Conservation (phyloP, 2,888 invertebrate species). For the Liopterus haemorrhoidalis region DNA sequence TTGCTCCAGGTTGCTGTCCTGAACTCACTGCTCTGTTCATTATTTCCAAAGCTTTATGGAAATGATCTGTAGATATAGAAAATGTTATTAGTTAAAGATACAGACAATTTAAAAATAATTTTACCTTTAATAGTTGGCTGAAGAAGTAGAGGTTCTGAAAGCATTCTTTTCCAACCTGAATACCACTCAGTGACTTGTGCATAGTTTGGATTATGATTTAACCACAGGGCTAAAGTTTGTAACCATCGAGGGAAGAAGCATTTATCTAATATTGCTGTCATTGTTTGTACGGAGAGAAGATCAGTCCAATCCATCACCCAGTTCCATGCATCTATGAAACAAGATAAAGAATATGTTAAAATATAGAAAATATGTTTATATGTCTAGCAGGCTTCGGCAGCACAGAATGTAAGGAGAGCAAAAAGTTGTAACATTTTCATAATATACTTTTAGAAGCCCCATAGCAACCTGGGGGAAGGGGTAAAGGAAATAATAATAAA, state of each 20-base stretch:
- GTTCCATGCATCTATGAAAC: constrained; percentile 84
- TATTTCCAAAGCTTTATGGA: constrained; percentile 86
- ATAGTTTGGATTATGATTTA: constrained; percentile 84
- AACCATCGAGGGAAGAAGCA: constrained; percentile 92
- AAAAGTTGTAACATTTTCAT: no score
- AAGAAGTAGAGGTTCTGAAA: constrained; percentile 50
- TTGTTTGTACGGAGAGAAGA: constrained; percentile 67
- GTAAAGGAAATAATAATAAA: no score
- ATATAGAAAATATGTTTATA: no score
- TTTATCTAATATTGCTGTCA: constrained; percentile 78
- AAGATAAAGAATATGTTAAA: no score
- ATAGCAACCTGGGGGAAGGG: no score
- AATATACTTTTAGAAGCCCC: no score
- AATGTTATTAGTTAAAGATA: constrained; percentile 9
- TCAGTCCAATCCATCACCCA: constrained; percentile 95
- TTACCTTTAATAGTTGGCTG: constrained; percentile 49
- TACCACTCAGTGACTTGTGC: constrained; percentile 89
- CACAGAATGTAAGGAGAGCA: no score
- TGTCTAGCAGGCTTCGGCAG: no score
- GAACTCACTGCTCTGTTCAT: constrained; percentile 76
- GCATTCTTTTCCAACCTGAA: constrained; percentile 56
- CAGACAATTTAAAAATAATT: neutral
- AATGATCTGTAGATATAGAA: constrained; percentile 52
- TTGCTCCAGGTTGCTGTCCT: constrained; percentile 56
- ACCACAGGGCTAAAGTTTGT: constrained; percentile 79